Evolutionary conservation across 2,113 vertebrate genomes (phyloP).

Genomic region (Notothenia rossii): DNA sequence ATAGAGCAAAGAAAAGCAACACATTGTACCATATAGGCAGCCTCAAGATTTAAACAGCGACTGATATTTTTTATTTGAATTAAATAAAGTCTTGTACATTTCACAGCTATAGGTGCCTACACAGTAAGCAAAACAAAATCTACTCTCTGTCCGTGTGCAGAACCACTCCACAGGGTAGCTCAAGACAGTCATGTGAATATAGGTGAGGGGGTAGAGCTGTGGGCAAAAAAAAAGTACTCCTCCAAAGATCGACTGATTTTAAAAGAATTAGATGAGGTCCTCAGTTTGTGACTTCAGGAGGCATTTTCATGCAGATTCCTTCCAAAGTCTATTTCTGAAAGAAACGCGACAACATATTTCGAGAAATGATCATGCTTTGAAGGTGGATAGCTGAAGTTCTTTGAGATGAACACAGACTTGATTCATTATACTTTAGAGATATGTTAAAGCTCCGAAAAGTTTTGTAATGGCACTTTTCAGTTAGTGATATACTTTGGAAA

Average conservation of each 20-base stretch:
- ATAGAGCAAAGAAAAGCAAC: conserved; percentile 13
- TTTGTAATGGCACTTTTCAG: conserved; percentile 19
- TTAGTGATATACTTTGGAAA: conserved; percentile 33
- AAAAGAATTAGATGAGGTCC: conserved; percentile 2
- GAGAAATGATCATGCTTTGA: conserved; percentile 56
- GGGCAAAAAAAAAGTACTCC: not conserved
- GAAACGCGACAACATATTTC: conserved; percentile 30
- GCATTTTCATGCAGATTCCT: conserved; percentile 51
- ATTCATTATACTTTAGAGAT: conserved; percentile 41
- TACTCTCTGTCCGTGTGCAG: conserved; percentile 58
- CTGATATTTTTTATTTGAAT: conserved; percentile 84
- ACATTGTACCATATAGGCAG: conserved; percentile 64
- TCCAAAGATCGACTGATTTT: conserved; percentile 1
- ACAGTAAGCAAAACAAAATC: conserved; percentile 91
- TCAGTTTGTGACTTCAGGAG: conserved; percentile 28
- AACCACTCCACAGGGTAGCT: conserved; percentile 79
- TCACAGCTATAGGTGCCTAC: conserved; percentile 95
- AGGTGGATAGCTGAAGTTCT: conserved; percentile 46
- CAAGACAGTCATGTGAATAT: conserved; percentile 22
- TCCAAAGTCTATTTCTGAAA: conserved; percentile 35
- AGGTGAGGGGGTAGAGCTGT: not conserved
- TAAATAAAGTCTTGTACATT: conserved; percentile 88
- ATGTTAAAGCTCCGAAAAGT: conserved; percentile 31
- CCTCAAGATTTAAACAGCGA: conserved; percentile 79
- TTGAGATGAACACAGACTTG: conserved; percentile 55